A percentile compares a stretch with the other conserved stretches of the same genome.
Evolutionary conservation across 2,888 invertebrate species (phyloP).

Genomic region (Cabera pusaria): DNA sequence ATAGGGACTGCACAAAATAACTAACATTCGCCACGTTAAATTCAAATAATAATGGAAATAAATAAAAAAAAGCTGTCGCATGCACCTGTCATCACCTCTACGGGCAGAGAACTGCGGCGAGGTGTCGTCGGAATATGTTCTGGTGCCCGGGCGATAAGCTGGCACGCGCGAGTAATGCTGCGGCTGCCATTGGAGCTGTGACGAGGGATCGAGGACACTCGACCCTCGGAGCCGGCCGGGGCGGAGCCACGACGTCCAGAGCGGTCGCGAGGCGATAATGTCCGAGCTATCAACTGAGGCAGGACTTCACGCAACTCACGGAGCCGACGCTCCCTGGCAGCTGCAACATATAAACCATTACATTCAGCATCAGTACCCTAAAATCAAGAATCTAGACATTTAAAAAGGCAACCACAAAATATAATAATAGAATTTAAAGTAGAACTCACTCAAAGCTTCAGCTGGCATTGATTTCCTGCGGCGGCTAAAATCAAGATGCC

Average conservation of each 20-base stretch:
- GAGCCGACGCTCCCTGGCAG: slow-evolving; percentile 58
- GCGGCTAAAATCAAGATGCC: slow-evolving; percentile 41
- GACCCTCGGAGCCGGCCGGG: no score
- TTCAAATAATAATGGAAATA: not conserved
- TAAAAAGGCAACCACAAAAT: no score
- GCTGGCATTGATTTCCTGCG: slow-evolving; percentile 66
- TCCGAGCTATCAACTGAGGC: slow-evolving; percentile 52
- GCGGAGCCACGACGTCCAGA: slow-evolving; percentile 58
- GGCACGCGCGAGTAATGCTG: not conserved
- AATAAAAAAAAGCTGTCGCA: slow-evolving; percentile 39
- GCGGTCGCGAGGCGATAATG: slow-evolving; percentile 36
- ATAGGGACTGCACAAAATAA: no score
- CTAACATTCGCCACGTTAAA: no score
- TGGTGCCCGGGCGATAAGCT: not conserved
- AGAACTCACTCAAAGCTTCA: slow-evolving; percentile 36
- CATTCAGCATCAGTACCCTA: no score
- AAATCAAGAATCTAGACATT: no score
- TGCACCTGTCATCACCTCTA: slow-evolving; percentile 74
- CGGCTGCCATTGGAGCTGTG: no score
- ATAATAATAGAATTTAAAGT: no score
- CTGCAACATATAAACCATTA: no score
- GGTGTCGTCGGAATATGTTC: slow-evolving; percentile 28
- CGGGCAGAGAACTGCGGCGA: slow-evolving; percentile 68
- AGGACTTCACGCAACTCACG: slow-evolving; percentile 47
- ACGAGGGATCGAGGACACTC: no score